phyloP scores from a whole-genome alignment of 2,113 vertebrate species.

The Phylloscopus whistleri region DNA sequence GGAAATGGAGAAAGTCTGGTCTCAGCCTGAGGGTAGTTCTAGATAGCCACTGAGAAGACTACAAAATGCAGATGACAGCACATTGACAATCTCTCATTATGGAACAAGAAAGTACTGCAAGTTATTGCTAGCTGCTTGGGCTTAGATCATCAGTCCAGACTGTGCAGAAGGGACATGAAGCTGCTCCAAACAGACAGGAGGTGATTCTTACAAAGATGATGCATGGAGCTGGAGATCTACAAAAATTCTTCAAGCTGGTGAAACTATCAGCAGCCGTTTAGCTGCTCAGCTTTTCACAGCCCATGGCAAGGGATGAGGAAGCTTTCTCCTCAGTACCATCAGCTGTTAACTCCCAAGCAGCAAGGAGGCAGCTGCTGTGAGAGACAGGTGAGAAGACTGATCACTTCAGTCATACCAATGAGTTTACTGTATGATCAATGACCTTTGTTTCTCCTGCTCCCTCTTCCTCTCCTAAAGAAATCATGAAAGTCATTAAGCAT shows the following conservation, averaged over 20 bases:
- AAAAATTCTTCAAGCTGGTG: neutral
- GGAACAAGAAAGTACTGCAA: neutral
- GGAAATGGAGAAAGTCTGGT: neutral
- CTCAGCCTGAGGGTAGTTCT: neutral
- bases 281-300: neutral
- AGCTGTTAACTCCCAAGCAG: neutral
- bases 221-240: neutral
- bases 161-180: neutral
- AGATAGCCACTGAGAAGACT: neutral
- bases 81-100: neutral
- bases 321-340: neutral
- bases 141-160: neutral
- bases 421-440: neutral
- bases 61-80: neutral
- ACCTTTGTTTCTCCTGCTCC: neutral
- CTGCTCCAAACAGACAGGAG: neutral
- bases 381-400: neutral
- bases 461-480: neutral
- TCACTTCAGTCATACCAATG: neutral
- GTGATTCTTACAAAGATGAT: neutral
- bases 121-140: neutral
- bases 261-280: neutral
- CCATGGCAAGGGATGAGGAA: neutral
- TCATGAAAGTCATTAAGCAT: constrained; percentile 16
- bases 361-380: neutral